Base-by-base conservation (phyloP, 2,797 vertebrate species). In the Etheostoma perlongum region DNA sequence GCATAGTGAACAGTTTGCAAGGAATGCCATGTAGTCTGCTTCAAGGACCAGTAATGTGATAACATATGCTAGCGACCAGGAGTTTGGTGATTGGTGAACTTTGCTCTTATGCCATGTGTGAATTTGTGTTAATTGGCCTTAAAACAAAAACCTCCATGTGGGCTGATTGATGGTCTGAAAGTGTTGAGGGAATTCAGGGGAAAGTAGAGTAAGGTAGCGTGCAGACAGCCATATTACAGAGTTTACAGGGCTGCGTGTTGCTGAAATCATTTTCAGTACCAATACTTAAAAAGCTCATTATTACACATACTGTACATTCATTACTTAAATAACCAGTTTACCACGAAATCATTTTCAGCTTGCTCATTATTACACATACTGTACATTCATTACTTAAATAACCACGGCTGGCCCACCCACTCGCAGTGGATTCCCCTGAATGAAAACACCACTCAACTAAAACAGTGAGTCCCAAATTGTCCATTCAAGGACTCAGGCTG, bases 1-100 rank as follows among this genome's bases (percentile, higher is more conserved):
- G 96, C 95, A 90, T 92, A 94, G 88, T 95, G 95, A 96, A 94
- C 93, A 94, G 88, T 82, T 94, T 93, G 94, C 91, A 84, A 89
- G 89, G 88, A 91, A 93, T 88, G 89, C 84, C 21, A 19, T 64
- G 46, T 54, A 27, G 40, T 85, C 65, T 68, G 70, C 78, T 76
- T 83, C 89, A 89, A 58, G 51, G 62, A 91, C 83, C 89, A 89
- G 89, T 89, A 87, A 88, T 68, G 71, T 71, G 69, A 72, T 14
- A 36, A 73, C 57, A 55, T 78, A 80, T 70, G 76, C 55, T 25
- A 49, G 82, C 15, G 9, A 64, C 90, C 89, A 91, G 91, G 87
- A 89, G 92, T 85, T 85, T 81, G 79, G 80, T 60, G 74, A 69
- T 3, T 8, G 54, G 18, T 57, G 90, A 90, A 67, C 84, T 88